Conservation (phyloP, 2,797 vertebrate species). For the Chaetodon trifasciatus region DNA sequence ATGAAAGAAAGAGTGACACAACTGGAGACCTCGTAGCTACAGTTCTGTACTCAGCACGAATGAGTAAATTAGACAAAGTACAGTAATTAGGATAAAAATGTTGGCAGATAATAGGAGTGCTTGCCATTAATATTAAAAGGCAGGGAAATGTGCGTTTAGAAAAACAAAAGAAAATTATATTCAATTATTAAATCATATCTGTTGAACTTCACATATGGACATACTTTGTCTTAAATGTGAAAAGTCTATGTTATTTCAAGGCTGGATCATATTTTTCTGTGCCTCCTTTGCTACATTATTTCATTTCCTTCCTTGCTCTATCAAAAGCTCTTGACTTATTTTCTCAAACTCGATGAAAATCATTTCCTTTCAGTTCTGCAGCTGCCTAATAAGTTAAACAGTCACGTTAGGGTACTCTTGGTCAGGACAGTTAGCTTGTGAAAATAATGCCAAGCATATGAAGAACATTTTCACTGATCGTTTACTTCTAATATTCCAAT, state of each 20-base stretch:
- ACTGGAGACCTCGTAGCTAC: slow-evolving; percentile 29
- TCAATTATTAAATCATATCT: slow-evolving; percentile 45
- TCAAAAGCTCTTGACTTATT: slow-evolving; percentile 48
- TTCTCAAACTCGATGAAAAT: slow-evolving; percentile 62
- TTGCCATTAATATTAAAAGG: slow-evolving; percentile 40
- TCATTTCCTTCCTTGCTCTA: slow-evolving; percentile 57
- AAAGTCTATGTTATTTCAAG: slow-evolving; percentile 45
- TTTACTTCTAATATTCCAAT: slow-evolving; percentile 17
- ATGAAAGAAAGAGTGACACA: slow-evolving; percentile 43
- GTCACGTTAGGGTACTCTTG: slow-evolving; percentile 38
- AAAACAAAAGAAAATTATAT: slow-evolving; percentile 51
- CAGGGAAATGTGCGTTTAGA: slow-evolving; percentile 12
- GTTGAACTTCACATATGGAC: slow-evolving; percentile 24
- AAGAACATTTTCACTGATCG: slow-evolving; percentile 30
- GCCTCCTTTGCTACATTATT: slow-evolving; percentile 44
- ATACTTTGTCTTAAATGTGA: slow-evolving; percentile 33
- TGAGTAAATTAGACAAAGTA: slow-evolving; percentile 56
- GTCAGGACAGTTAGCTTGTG: slow-evolving; percentile 46
- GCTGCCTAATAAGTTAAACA: slow-evolving; percentile 59
- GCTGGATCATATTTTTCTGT: slow-evolving; percentile 38
- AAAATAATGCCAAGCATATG: slow-evolving; percentile 43
- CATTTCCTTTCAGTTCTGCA: slow-evolving; percentile 64
- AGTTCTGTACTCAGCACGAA: slow-evolving; percentile 55
- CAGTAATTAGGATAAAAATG: slow-evolving; percentile 60
- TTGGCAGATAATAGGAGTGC: slow-evolving; percentile 41